Evolutionary conservation across 2,797 vertebrate species (phyloP).

Genomic region (Liparis tanakae): DNA sequence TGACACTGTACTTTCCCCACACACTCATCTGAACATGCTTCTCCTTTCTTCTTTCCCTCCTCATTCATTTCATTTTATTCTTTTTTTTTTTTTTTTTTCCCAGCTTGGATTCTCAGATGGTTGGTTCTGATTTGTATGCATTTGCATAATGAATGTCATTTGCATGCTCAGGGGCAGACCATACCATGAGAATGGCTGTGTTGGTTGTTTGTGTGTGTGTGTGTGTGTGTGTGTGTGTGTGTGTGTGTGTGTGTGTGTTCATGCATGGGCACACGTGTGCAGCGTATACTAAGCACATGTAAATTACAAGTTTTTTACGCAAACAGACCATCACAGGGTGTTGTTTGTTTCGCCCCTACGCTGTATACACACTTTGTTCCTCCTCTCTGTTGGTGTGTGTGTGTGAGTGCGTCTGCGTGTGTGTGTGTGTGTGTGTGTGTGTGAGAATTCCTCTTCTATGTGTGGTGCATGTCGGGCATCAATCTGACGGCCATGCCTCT

Average conservation of each 20-base stretch:
- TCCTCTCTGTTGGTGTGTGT: constrained; percentile 28
- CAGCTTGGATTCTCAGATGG: constrained; percentile 90
- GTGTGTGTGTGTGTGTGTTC: constrained; percentile 63
- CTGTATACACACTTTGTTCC: constrained; percentile 60
- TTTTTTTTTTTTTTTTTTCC: constrained; percentile 75
- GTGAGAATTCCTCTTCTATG: constrained; percentile 35
- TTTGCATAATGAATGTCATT: constrained; percentile 98
- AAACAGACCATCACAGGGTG: constrained; percentile 58
- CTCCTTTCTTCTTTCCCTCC: constrained; percentile 25
- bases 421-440: constrained; percentile 33
- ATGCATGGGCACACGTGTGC: constrained; percentile 51
- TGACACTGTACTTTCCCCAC: constrained; percentile 40
- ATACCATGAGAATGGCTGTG: constrained; percentile 90
- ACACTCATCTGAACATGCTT: constrained; percentile 35
- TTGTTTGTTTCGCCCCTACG: constrained; percentile 44
- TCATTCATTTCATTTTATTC: constrained; percentile 78
- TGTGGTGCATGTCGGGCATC: constrained; percentile 63
- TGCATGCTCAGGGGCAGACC: constrained; percentile 93
- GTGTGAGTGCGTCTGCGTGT: constrained; percentile 25
- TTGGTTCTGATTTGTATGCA: constrained; percentile 95
- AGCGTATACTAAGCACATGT: constrained; percentile 68
- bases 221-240: constrained; percentile 55
- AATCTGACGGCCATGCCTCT: constrained; percentile 65
- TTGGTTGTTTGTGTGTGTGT: constrained; percentile 71
- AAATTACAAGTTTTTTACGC: constrained; percentile 59